These are phyloP conservation scores for Drosophila hamatofila DNA, from an alignment of 2,888 invertebrate species.

Conservation along the genomic window DNA sequence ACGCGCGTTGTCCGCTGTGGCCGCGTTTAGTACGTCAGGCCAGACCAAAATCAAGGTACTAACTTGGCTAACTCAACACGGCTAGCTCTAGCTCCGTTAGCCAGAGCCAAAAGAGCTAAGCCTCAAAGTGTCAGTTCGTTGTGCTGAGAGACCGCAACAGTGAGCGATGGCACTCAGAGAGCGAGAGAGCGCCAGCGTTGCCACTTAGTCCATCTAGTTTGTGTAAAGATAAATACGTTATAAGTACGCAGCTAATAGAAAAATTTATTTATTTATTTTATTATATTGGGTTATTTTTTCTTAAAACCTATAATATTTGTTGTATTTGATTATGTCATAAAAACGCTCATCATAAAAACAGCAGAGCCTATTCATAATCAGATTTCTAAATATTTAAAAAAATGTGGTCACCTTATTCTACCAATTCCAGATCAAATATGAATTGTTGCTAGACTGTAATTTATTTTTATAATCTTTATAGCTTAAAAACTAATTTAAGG, in stretches of 20 bases:
- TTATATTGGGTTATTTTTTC: no score
- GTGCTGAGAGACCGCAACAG: slow-evolving; percentile 13
- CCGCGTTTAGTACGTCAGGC: slow-evolving; percentile 68
- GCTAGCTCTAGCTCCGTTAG: slow-evolving; percentile 57
- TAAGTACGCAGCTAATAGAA: not conserved
- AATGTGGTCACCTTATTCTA: no score
- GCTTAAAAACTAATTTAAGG: slow-evolving; percentile 41
- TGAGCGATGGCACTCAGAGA: slow-evolving; percentile 9
- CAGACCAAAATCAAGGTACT: slow-evolving; percentile 68
- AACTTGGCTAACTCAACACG: slow-evolving; percentile 68
- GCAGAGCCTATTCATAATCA: not conserved
- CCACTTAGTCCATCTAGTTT: slow-evolving; percentile 22
- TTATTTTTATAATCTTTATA: slow-evolving; percentile 27
- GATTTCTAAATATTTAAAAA: no score
- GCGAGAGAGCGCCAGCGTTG: slow-evolving; percentile 34
- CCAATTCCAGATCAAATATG: not conserved
- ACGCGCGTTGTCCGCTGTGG: slow-evolving; percentile 71
- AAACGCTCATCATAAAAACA: not conserved
- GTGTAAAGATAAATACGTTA: slow-evolving; percentile 2
- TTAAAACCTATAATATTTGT: no score
- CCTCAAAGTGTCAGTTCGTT: slow-evolving; percentile 30
- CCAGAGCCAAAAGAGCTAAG: slow-evolving; percentile 56
- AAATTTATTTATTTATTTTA: no score
- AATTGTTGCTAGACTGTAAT: no score
- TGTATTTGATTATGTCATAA: not conserved